phyloP scores from a whole-genome alignment of 2,797 vertebrate genomes.

The Fistularia commersonii region DNA sequence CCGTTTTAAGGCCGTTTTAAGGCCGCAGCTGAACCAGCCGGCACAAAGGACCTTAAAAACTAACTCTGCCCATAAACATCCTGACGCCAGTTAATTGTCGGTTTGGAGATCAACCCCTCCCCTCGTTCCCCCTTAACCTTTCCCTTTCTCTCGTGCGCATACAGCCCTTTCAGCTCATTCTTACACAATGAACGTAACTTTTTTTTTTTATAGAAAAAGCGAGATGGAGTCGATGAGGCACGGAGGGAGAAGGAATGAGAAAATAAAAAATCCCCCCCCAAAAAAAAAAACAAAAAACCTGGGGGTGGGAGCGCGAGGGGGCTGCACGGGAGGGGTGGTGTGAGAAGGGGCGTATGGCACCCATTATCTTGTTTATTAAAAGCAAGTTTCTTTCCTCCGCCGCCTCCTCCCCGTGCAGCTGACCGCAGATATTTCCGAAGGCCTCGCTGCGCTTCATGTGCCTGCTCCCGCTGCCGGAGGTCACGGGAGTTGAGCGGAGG shows the following conservation, averaged over 20 bases:
- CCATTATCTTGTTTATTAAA: slow-evolving; percentile 92
- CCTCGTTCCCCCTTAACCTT: slow-evolving; percentile 15
- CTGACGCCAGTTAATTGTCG: slow-evolving; percentile 77
- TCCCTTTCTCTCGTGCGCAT: slow-evolving; percentile 43
- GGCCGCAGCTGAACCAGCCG: slow-evolving; percentile 56
- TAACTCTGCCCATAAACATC: slow-evolving; percentile 75
- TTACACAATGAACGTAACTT: slow-evolving; percentile 50
- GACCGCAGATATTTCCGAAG: slow-evolving; percentile 84
- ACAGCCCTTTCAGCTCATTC: slow-evolving; percentile 42
- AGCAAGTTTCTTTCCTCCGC: slow-evolving; percentile 72
- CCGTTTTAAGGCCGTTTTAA: slow-evolving; percentile 38
- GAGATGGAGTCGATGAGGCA: slow-evolving; percentile 33
- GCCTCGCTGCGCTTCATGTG: slow-evolving; percentile 59
- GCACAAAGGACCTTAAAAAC: slow-evolving; percentile 25
- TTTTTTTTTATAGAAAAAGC: slow-evolving; percentile 40
- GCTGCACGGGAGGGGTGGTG: slow-evolving; percentile 46
- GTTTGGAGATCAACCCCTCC: slow-evolving; percentile 66
- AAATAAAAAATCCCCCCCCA: neutral
- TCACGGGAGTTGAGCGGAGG: slow-evolving; percentile 70
- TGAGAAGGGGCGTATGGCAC: slow-evolving; percentile 78
- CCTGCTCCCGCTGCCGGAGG: slow-evolving; percentile 63
- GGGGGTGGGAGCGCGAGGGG: slow-evolving; percentile 36
- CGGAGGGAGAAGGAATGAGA: slow-evolving; percentile 5
- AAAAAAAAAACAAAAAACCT: no score
- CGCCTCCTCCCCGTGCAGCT: slow-evolving; percentile 70